Evolutionary conservation across 2,113 vertebrate genomes (phyloP), one percentile per base, ranked within the genome.

Genomic region (Ceyx margarethae): DNA sequence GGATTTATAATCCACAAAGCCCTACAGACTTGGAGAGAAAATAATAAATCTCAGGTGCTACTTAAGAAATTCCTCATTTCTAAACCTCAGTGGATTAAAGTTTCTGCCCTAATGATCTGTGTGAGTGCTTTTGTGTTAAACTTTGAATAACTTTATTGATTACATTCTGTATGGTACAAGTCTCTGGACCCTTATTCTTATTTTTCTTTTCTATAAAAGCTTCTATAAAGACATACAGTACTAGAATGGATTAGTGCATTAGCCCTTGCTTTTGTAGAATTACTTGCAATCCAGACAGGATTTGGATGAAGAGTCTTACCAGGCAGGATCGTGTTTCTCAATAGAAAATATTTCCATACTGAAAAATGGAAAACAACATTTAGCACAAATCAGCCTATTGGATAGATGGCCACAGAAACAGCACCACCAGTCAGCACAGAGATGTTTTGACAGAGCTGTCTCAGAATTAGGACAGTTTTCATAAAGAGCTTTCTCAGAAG

Each of bases 31-130:
- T 46, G 37, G 60, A 74, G 58, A 13, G 31, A 56, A 75, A 89
- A 87, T 64, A 71, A n/a, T 81, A 57, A 45, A 77, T 53, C 84
- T 92, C 96, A 95, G 96, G 92, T 96, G 84, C 87, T 93, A 35
- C 87, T 96, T 95, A 94, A 80, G 96, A 85, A 96, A 96, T 95
- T 93, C 95, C 94, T 96, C 81, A 53, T 92, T 95, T 94, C 67
- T 94, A 96, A 96, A 96, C 79, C 87, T 85, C 81, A 71, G 60
- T 93, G 91, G 91, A 94, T 96, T 96, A 94, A 89, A 87, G 67
- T 94, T 93, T 94, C 83, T 94, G 67, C 81, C 78, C 64, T 91
- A 96, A 93, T 92, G 89, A 92, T 95, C 81, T 37, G 1, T 84
- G 72, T 91, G 91, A 91, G 72, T 64, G 84, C 87, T 94, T 94